Evolutionary conservation across 2,888 invertebrate genomes (phyloP).

Genomic region (Selenia dentaria): DNA sequence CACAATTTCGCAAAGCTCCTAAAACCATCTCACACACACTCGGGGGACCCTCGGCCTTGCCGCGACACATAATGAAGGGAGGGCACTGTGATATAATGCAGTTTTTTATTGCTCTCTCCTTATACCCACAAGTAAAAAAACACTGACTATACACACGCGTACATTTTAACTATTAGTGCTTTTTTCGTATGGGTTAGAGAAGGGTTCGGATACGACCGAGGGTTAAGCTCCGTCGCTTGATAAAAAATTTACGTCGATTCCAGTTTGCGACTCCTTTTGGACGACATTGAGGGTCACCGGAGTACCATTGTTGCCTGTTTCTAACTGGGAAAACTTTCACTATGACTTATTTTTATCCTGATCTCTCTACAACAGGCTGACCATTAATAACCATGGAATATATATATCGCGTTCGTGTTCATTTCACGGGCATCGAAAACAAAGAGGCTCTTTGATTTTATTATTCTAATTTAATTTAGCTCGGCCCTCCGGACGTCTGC

Average conservation of each 20-base stretch:
- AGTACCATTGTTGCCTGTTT: conserved; percentile 48
- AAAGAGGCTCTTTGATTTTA: conserved; percentile 68
- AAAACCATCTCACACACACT: conserved; percentile 57
- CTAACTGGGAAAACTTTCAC: conserved; percentile 23
- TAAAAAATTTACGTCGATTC: conserved; percentile 77
- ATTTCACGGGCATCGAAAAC: conserved; percentile 49
- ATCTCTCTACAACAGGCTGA: conserved; percentile 28
- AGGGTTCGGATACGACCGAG: conserved; percentile 73
- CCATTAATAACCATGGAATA: conserved; percentile 39
- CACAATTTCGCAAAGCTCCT: conserved; percentile 35
- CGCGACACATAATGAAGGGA: conserved; percentile 76
- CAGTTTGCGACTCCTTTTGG: conserved; percentile 59
- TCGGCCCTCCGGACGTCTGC: conserved; percentile 71
- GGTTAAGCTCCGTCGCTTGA: conserved; percentile 65
- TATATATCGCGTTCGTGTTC: conserved; percentile 37
- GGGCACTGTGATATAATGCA: conserved; percentile 82
- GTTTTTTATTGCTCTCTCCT: conserved; percentile 82
- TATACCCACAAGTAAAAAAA: conserved; percentile 80
- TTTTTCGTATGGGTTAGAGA: conserved; percentile 68
- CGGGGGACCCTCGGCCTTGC: conserved; percentile 51
- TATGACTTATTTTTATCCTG: conserved; percentile 29
- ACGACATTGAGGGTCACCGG: conserved; percentile 57
- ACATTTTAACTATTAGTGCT: conserved; percentile 81
- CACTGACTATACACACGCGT: conserved; percentile 55
- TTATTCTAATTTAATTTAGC: conserved; percentile 79